These are phyloP conservation scores for Isotomurus palustris DNA, from an alignment of 2,888 invertebrate genomes.

Conservation along the genomic window DNA sequence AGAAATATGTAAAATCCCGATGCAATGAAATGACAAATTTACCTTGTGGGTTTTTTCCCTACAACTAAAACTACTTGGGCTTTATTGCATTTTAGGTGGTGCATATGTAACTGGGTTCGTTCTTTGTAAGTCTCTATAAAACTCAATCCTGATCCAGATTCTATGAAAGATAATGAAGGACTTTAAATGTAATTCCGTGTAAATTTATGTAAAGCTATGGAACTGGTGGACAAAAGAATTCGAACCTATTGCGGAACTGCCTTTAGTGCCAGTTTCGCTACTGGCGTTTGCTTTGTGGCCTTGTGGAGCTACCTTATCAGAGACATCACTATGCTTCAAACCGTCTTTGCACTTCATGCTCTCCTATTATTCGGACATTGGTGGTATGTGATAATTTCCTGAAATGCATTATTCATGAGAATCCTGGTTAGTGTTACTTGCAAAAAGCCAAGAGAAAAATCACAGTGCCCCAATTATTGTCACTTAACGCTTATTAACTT, in stretches of 20 bases:
- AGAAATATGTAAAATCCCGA: neutral
- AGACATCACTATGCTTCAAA: conserved; percentile 67
- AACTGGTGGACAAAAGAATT: conserved; percentile 72
- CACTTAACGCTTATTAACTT: too few species aligned
- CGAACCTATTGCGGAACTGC: conserved; percentile 74
- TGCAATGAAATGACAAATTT: neutral
- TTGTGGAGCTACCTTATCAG: conserved; percentile 74
- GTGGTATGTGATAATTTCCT: too few species aligned
- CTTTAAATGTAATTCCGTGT: too few species aligned
- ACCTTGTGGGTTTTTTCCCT: neutral
- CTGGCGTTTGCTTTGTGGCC: conserved; percentile 75
- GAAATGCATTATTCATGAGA: too few species aligned
- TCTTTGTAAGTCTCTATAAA: conserved; percentile 11
- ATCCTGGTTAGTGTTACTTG: too few species aligned
- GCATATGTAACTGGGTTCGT: conserved; percentile 20
- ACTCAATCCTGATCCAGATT: neutral
- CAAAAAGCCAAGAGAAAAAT: too few species aligned
- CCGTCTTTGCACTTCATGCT: conserved; percentile 72
- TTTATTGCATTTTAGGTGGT: conserved; percentile 7
- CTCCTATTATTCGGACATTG: conserved; percentile 69
- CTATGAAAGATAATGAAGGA: neutral
- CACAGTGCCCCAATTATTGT: too few species aligned
- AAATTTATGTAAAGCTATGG: conserved; percentile 63
- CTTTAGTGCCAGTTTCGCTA: conserved; percentile 72
- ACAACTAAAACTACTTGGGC: neutral